Evolutionary conservation across 2,113 vertebrate genomes (phyloP), one percentile per base, ranked within the genome.

Genomic region (Syrmaticus mikado): DNA sequence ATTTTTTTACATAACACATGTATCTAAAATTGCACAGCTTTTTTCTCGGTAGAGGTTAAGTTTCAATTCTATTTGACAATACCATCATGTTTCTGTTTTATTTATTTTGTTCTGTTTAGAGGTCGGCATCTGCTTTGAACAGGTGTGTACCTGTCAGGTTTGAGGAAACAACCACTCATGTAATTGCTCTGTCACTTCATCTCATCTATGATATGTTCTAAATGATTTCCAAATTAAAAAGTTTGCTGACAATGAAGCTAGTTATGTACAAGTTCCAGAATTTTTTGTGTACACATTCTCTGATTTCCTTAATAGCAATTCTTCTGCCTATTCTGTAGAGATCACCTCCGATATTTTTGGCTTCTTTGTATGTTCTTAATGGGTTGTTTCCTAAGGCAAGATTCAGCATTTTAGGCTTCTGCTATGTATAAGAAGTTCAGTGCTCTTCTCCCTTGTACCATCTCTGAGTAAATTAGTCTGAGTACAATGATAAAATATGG

Each of bases 91-190:
- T 84, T 91, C 48, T 90, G 11, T 66, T 91, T 92, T 73, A 52
- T 77, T 89, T 73, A 70, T 87, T 85, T 50, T 80, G 28, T 62
- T 74, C 86, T 93, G 36, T 15, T 92, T 90, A 89, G 82, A 68
- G 53, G 13, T 87, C 8, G 32, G 76, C 90, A 77, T 82, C 43
- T 82, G 73, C 61, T 79, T 46, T 78, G 70, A 91, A 40, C 74
- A 89, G 78, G 71, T 94, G 60, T 83, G 61, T 94, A 60, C 58
- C 48, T 91, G 83, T 21, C 88, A 95, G 79, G 18, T 83, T 92
- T 92, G 61, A 89, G 85, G 87, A 96, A 93, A 60, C 66, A 87
- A 19, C 22, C 58, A 85, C 73, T 80, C 15, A 6, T 94, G 55
- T 77, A 84, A 65, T 90, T 88, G 52, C 38, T 74, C 87, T 57